These are phyloP conservation scores for Styela plicata DNA, from an alignment of 23 tunicate species.

Conservation along the genomic window DNA sequence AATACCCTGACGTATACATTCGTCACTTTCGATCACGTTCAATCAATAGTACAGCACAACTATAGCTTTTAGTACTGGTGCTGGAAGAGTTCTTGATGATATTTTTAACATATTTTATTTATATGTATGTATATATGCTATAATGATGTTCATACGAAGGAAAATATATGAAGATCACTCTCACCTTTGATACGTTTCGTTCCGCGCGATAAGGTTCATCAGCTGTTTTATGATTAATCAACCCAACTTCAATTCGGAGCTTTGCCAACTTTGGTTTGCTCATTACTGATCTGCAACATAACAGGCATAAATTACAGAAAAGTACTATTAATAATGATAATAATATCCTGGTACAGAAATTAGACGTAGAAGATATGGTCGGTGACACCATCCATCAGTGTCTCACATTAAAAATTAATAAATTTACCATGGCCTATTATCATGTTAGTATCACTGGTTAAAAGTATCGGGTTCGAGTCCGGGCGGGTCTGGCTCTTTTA, in stretches of 20 bases:
- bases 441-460: too few species aligned
- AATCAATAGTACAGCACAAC: neutral
- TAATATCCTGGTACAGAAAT: too few species aligned
- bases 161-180: neutral
- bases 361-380: too few species aligned
- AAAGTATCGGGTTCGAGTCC: too few species aligned
- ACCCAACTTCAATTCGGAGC: neutral
- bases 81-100: neutral
- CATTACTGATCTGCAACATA: neutral
- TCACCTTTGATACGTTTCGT: neutral
- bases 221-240: neutral
- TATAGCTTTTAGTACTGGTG: neutral
- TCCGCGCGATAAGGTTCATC: neutral
- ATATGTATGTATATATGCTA: too few species aligned
- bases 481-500: too few species aligned
- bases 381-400: too few species aligned
- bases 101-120: too few species aligned
- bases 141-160: neutral
- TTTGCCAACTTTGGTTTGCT: neutral
- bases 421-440: too few species aligned
- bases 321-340: too few species aligned
- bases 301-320: neutral
- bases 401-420: too few species aligned
- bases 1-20: neutral
- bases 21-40: neutral